Evolutionary conservation across 2,797 vertebrate genomes (phyloP), one percentile per base, ranked within the genome.

Genomic region (Ceyx erithaca): DNA sequence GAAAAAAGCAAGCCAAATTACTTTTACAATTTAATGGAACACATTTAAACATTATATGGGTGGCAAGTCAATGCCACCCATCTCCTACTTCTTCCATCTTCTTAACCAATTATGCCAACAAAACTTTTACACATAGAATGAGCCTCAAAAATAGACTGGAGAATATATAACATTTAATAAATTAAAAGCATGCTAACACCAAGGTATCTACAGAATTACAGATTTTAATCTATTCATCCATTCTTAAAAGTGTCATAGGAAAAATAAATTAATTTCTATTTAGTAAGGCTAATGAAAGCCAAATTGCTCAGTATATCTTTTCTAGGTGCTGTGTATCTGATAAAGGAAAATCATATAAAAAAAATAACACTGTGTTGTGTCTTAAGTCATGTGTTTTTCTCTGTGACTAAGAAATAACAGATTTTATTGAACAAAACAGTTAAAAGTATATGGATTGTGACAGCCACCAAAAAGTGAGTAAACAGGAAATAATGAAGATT

Each of bases 371-470:
- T 3, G 19, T 90, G 70, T 76, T 85, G 58, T 93, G 28, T 93
- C 81, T 94, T 72, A 91, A 91, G 59, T 59, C 61, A 55, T 35
- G 37, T 0, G 0, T 66, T 75, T 90, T 71, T 89, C 43, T 78
- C 58, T 75, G 69, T 49, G 82, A 78, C 87, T 87, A 80, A 83
- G 57, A 82, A 71, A 51, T 30, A 92, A 89, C 64, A 82, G 79
- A 95, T 80, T 89, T 85, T 78, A 76, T 51, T 72, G 45, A 63
- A 76, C 48, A 80, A 78, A 94, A 64, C 14, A 77, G 10, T 80
- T 92, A 62, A 86, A 94, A 85, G 71, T 80, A 72, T 45, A 89
- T 23, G 45, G 62, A 89, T 92, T 80, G 48, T 94, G 85, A 87
- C 85, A 93, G 55, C 19, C 55, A 78, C 69, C 51, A 66, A 55